Percentiles rank a stretch among this genome's conserved stretches.
Evolutionary conservation across 2,113 vertebrate genomes (phyloP).

Genomic region (Rhinopomastus cyanomelas): DNA sequence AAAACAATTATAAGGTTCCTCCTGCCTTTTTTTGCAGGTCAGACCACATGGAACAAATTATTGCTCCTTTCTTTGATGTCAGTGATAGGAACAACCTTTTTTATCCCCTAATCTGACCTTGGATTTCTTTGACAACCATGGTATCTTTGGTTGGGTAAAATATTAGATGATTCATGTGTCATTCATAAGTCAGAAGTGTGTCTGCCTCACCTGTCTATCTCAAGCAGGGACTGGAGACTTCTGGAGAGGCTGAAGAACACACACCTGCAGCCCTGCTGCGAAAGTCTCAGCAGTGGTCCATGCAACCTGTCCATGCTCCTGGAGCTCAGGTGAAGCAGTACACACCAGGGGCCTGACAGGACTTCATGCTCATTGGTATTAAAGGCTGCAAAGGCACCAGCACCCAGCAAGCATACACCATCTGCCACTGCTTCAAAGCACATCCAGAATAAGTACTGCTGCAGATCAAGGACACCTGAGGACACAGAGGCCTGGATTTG

Average conservation of each 20-base stretch:
- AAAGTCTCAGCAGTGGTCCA: accelerated
- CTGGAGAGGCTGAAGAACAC: not conserved
- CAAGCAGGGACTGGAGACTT: not conserved
- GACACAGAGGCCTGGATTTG: not conserved
- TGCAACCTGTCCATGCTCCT: accelerated
- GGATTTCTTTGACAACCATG: not conserved
- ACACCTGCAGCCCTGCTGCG: not conserved
- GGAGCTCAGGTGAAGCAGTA: not conserved
- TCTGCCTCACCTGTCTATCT: not conserved
- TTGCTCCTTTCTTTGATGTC: not conserved
- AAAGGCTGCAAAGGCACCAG: not conserved
- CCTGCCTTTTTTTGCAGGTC: not conserved
- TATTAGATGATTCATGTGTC: not conserved
- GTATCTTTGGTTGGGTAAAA: not conserved
- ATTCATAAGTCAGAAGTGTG: accelerated
- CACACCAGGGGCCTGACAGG: too few species aligned
- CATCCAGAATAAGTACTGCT: not conserved
- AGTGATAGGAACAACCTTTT: not conserved
- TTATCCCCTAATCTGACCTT: not conserved
- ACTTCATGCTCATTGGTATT: not conserved
- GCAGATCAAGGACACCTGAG: not conserved
- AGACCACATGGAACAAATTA: accelerated
- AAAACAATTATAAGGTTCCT: not conserved
- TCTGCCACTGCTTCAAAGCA: not conserved
- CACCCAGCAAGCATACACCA: not conserved